Base-by-base conservation (phyloP, 2,888 invertebrate species). In the Dolichopus griseipennis region DNA sequence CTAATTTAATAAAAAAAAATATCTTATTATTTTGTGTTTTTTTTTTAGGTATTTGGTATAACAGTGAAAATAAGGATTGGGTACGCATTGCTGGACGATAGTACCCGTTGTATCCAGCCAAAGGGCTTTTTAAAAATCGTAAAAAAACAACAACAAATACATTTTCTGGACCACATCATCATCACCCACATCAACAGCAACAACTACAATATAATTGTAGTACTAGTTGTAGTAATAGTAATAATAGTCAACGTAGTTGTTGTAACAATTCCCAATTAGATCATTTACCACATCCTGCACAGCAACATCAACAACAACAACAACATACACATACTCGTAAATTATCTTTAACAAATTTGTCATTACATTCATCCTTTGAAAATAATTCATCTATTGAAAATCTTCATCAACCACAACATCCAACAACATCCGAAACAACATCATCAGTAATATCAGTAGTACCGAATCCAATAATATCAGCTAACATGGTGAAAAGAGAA, bases 51-150 rank as follows among this genome's bases (percentile, higher is more conserved):
- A 78, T 81, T 77, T 81, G 81, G 81, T 81, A 81, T 76, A 80
- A 81, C 75, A 81, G 81, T 75, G 81, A 81, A 75, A 78, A 80
- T 75, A 81, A 79, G 75, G 80, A 81, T 78, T 81, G 80, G 80
- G 80, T 81, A 74, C 80, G 81, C 74, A 77, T 81, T 77, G 80
- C 79, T 76, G 81, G 81, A 74, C 81, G 81, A 81, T 81, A 81
- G 81, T 81, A 81, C 78, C 81, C 80, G 76, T 79, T 79, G 75
- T 78, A 81, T 79, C 81, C 81, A 78, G 79, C 77, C 74, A 81
- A 81, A 76, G 80, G 81, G 77, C 78, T 79, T 76, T 75, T 79
- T 76, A 78, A 79, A 74, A 76, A 78, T 74, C 79, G 79, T 70
- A 79, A 79, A 75, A 77, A 78, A 75, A 78, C 77, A 73, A 77